Conservation (phyloP, 2,888 invertebrate species). For the Uloborus plumipes region DNA sequence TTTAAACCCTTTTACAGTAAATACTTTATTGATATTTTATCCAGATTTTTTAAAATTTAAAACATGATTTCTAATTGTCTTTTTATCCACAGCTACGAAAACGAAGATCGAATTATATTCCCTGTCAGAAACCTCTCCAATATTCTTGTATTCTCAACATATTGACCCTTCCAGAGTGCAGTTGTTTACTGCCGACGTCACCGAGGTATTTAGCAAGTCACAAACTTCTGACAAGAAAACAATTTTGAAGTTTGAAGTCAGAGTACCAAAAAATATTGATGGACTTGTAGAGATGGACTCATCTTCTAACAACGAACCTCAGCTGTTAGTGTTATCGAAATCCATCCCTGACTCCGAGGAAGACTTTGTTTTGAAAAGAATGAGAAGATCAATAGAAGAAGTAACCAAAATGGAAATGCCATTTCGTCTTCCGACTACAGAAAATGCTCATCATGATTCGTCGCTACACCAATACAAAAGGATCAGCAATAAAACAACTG, state of each 20-base stretch:
- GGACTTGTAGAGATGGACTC: conserved; percentile 3
- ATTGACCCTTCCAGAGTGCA: conserved; percentile 14
- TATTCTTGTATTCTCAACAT: background rate
- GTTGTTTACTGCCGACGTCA: conserved; percentile 23
- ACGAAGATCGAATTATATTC: conserved; percentile 13
- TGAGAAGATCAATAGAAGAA: conserved; percentile 29
- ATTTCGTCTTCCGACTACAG: too few species aligned
- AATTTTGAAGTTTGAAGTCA: conserved; percentile 8
- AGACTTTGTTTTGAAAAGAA: conserved; percentile 13
- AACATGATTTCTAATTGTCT: too few species aligned
- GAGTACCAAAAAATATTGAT: background rate
- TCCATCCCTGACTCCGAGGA: background rate
- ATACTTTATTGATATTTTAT: too few species aligned
- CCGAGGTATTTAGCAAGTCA: conserved; percentile 4
- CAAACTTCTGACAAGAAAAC: background rate
- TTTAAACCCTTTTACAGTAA: too few species aligned
- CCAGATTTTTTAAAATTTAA: too few species aligned
- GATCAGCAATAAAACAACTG: too few species aligned
- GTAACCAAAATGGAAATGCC: background rate
- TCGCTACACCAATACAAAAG: too few species aligned
- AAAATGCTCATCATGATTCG: too few species aligned
- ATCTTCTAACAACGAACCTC: conserved; percentile 17
- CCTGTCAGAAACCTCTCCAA: background rate
- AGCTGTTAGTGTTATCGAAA: conserved; percentile 44
- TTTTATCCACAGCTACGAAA: background rate